Conservation (phyloP, 2,888 invertebrate species). For the Morpho deidamia region DNA sequence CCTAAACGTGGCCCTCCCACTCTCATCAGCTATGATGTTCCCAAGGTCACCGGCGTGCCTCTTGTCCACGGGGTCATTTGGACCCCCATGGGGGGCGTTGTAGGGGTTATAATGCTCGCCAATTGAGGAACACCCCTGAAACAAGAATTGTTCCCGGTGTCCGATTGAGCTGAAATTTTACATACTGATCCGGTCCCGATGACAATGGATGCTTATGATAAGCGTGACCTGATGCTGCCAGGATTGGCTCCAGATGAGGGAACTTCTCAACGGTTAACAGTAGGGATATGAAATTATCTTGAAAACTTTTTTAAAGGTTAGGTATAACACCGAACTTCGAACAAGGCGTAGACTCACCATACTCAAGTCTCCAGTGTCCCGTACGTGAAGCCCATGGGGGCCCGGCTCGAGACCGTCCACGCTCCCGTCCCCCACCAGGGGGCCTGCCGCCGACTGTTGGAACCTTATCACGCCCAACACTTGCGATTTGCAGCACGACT, state of each 20-base stretch:
- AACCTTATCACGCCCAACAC: constrained; percentile 89
- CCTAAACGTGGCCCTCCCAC: constrained; percentile 81
- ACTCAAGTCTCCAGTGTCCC: constrained; percentile 95
- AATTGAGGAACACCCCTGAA: constrained; percentile 92
- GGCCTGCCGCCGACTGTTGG: constrained; percentile 78
- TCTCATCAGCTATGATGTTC: constrained; percentile 84
- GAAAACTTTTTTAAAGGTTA: too few species aligned
- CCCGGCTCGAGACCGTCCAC: constrained; percentile 85
- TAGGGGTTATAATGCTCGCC: constrained; percentile 94
- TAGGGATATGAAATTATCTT: too few species aligned
- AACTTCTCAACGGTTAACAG: too few species aligned
- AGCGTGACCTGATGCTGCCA: too few species aligned
- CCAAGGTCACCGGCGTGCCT: constrained; percentile 96
- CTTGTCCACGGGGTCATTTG: constrained; percentile 70
- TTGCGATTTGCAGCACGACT: constrained; percentile 47
- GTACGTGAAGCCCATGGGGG: constrained; percentile 91
- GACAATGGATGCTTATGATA: too few species aligned
- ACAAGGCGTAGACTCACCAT: constrained; percentile 52
- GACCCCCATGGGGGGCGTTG: constrained; percentile 87
- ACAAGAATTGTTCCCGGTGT: too few species aligned
- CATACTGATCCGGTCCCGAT: too few species aligned
- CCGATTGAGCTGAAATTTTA: too few species aligned
- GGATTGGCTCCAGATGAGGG: too few species aligned
- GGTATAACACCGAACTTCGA: too few species aligned
- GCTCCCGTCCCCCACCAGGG: constrained; percentile 88